Evolutionary conservation across 2,113 vertebrate genomes (phyloP).

Genomic region (Sinocyclocheilus anshuiensis): DNA sequence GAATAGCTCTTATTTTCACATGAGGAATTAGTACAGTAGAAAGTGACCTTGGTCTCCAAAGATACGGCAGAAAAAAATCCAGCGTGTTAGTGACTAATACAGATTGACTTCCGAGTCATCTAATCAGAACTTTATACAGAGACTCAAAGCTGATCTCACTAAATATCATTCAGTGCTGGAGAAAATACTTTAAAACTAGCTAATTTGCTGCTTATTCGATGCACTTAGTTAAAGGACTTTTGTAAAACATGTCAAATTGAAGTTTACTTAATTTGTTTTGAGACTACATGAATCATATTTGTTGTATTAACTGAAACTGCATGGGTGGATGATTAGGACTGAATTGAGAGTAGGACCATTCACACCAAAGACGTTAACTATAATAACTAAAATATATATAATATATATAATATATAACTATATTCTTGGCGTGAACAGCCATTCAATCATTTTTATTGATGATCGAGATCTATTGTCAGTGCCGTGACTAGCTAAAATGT

Average conservation of each 20-base stretch:
- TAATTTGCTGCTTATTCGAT: neutral
- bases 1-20: constrained; percentile 16
- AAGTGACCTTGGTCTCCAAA: constrained; percentile 31
- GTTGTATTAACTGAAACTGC: neutral
- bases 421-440: too few relatives aligned
- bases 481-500: too few relatives aligned
- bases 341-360: neutral
- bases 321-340: too few relatives aligned
- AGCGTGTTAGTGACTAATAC: neutral
- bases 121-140: constrained; percentile 4
- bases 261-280: neutral
- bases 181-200: neutral
- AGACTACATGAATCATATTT: neutral
- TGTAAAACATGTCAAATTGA: neutral
- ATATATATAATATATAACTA: too few relatives aligned
- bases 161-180: neutral
- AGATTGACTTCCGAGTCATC: constrained; percentile 20
- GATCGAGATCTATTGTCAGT: too few relatives aligned
- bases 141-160: neutral
- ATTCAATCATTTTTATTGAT: too few relatives aligned
- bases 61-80: neutral
- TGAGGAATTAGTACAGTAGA: neutral
- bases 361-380: too few relatives aligned
- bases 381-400: too few relatives aligned
- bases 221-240: neutral